Evolutionary conservation across 2,113 vertebrate genomes (phyloP).

Genomic region (Eublepharis macularius): DNA sequence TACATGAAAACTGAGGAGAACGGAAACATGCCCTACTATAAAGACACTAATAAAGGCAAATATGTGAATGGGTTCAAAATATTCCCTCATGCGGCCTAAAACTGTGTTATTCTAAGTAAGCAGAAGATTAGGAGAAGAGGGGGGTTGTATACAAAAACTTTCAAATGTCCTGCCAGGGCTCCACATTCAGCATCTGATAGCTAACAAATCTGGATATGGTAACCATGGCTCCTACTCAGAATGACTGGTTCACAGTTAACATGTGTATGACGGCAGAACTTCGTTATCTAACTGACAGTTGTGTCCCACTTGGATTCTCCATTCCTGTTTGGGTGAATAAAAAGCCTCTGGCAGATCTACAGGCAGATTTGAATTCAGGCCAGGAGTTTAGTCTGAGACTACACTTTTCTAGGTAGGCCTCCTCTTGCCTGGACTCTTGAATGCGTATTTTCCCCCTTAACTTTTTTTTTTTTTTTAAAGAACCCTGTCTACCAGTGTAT

Average conservation of each 20-base stretch:
- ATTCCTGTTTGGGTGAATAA: background rate
- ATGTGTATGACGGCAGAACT: background rate
- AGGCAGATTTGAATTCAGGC: background rate
- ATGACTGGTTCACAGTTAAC: background rate
- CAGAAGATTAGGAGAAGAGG: background rate
- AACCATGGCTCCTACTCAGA: background rate
- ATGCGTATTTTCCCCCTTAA: background rate
- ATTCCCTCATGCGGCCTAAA: background rate
- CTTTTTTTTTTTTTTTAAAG: background rate
- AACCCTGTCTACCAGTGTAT: background rate
- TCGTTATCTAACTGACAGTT: background rate
- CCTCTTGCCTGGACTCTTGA: too few relatives aligned
- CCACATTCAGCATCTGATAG: background rate
- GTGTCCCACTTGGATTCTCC: slow-evolving; percentile 1
- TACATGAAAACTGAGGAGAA: background rate
- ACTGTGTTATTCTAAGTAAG: background rate
- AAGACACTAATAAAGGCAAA: background rate
- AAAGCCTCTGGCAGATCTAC: background rate
- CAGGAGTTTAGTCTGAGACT: background rate
- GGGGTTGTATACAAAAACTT: background rate
- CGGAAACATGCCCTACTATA: background rate
- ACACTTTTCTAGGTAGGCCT: background rate
- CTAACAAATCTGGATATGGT: background rate
- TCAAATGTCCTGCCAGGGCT: background rate
- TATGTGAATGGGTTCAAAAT: background rate